Base-by-base conservation (phyloP, 2,888 invertebrate species). In the Drosophila demipolita region DNA sequence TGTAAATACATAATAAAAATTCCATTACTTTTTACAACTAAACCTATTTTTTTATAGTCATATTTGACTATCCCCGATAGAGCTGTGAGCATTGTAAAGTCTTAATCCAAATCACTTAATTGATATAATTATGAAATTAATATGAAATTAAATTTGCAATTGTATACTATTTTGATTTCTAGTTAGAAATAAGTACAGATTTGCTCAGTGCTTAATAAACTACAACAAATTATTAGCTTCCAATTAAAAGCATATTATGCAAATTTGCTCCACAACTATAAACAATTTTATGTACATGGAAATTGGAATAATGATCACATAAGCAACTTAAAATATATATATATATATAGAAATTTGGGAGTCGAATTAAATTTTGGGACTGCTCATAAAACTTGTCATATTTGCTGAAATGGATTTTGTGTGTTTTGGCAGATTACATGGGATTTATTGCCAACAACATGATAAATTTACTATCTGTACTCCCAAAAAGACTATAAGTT, bases 401-500 rank as follows among this genome's bases (percentile, higher is more conserved):
- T 45, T 55, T 61, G 48, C 32, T 48, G 36, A 38, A 23, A 33
- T 38, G 33, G 17, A 38, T 50, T 65, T 45, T 69, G 54, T 45
- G 36, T 33, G 36, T 32, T 20, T 17, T 17, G 40, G 40, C 11
- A 57, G 26, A 23, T 40, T 40, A 73, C 32, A 54, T 15, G 35
- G 29, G 64, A 73, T 78, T 78, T 78, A 73, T 67, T 64, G 74
- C 54, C 61, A 50, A 38, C 66, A 64, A 38, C 57, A 60, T 66
- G 78, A 78, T 72, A 73, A 50, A 76, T 64, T 61, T 61, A 35
- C 38, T 58, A 50, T 50, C 33, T 57, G 35, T 54, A 42, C 67
- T 60, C 20, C 38, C 23, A 33, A 29, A 33, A 33, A 54, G 63
- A 32, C 50, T 29, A 38, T 29, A 42, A 12, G 50, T 60, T 50